Percentiles rank a stretch among this genome's conserved stretches.
These are phyloP conservation scores for Sycophila texana DNA, from an alignment of 2,888 invertebrate genomes.

Conservation along the genomic window DNA sequence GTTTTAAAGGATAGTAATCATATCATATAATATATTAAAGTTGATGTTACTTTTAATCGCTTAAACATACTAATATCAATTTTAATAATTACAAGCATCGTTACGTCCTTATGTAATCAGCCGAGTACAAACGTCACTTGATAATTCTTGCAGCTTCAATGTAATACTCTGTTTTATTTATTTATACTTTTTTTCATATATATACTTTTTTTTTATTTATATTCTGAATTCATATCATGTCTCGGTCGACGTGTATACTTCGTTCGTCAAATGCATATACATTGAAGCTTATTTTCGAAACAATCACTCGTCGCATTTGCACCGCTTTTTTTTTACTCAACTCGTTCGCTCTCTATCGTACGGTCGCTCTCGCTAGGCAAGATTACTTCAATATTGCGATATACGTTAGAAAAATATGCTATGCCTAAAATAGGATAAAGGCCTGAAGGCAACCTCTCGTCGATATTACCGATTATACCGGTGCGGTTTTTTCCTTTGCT, in stretches of 20 bases:
- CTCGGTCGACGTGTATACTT: constrained; percentile 35
- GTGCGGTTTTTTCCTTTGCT: constrained; percentile 57
- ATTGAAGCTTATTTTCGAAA: constrained; percentile 56
- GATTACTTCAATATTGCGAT: constrained; percentile 73
- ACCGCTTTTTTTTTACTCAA: constrained; percentile 51
- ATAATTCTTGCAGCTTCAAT: constrained; percentile 62
- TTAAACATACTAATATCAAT: constrained; percentile 75
- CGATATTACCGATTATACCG: constrained; percentile 58
- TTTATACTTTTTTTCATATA: constrained; percentile 51
- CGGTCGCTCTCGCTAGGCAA: constrained; percentile 67
- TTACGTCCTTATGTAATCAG: constrained; percentile 74
- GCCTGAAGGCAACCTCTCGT: constrained; percentile 72
- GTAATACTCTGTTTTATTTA: constrained; percentile 57
- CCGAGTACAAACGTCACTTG: constrained; percentile 69
- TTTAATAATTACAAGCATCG: constrained; percentile 75
- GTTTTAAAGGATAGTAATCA: constrained; percentile 70
- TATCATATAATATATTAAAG: constrained; percentile 73
- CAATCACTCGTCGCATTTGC: constrained; percentile 60
- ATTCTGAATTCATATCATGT: constrained; percentile 54
- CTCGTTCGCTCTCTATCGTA: constrained; percentile 61
- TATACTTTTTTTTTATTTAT: constrained; percentile 51
- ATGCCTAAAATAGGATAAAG: constrained; percentile 76
- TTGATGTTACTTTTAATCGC: constrained; percentile 74
- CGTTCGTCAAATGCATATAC: constrained; percentile 56
- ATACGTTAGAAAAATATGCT: constrained; percentile 76